Evolutionary conservation across 2,797 vertebrate genomes (phyloP), one percentile per base, ranked within the genome.

Genomic region (Urosaurus nigricauda): DNA sequence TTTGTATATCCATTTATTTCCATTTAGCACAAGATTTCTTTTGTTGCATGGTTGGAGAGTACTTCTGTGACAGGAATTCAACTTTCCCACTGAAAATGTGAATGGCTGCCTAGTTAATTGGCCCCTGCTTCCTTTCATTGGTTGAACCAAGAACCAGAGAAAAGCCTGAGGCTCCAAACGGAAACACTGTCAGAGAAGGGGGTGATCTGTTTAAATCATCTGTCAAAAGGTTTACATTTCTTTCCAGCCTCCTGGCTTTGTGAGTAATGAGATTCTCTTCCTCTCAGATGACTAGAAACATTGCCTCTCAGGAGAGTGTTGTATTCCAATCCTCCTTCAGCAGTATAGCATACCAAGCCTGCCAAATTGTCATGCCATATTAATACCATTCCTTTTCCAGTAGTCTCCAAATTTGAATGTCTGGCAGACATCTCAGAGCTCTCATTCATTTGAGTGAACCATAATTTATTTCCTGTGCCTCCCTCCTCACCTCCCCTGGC

Each of bases 191-290:
- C 35, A 35, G 74, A 0, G 82, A 73, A 87, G n/a, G 58, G 68
- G 2, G 0, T 0, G 79, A 87, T 88, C 88, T 92, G 56, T 24
- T 92, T 83, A 92, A 89, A 90, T 89, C 2, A 86, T 82, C 78
- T 90, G n/a, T 13, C 84, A 93, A 21, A 92, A 90, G 43, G 88
- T 68, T 88, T 86, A 86, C 0, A 6, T 90, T 91, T 90, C 47
- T n/a, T 88, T 2, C 88, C 63, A 90, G 26, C 84, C 26, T 37
- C 4, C 24, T 88, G 43, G 7, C 3, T 91, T 85, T 87, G 56
- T 90, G 90, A 88, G 11, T 32, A 93, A 88, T 87, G 51, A 85
- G 60, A 85, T 91, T 91, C 43, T 84, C 37, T 80, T 93, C 19
- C 51, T 29, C 37, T 87, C 37, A 88, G 43, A 90, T 63, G 88